Base-by-base conservation (phyloP, 2,797 vertebrate genomes). In the Bucorvus abyssinicus region DNA sequence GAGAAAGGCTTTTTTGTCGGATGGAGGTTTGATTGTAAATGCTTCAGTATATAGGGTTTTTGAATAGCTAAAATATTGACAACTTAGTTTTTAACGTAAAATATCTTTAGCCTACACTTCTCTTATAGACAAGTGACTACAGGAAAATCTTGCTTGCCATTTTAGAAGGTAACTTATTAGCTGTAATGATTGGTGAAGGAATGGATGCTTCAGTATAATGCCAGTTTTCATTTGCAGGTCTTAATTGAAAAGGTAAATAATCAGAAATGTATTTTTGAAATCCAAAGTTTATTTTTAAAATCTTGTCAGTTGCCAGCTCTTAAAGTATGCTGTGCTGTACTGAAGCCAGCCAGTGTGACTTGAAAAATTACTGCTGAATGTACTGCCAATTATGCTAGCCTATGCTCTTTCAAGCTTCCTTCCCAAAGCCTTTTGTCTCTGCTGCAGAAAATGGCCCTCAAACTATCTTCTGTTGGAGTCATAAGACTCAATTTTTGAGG, bases 191-290 rank as follows among this genome's bases (percentile, higher is more conserved):
- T 32, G 59, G 21, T 65, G 61, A 53, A 68, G 70, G 3, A 75
- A 3, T 53, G 6, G 18, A 12, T 70, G 44, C 74, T 82, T 65
- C 30, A 20, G 50, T 86, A 12, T 65, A 32, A 57, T 67, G 63
- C 75, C 52, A 73, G 8, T 65, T 79, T 76, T 89, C 64, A 44
- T 82, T 87, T 36, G 34, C 36, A 65, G 56, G 14, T 70, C 80
- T 87, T 29, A 63, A 45, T 60, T 69, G 36, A 9, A n/a, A 38
- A 69, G 71, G 52, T 75, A 42, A 95, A 93, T 67, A 91, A 69
- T 22, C 42, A 78, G 70, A 15, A n/a, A n/a, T n/a, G 15, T 95
- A 95, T 95, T 96, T 91, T 93, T 91, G 89, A 92, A 17, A 8
- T 30, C 21, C 32, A 19, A 32, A 44, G 59, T 82, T 92, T 94